Conservation (phyloP, 2,113 vertebrate genomes). For the Eulemur macaco region DNA sequence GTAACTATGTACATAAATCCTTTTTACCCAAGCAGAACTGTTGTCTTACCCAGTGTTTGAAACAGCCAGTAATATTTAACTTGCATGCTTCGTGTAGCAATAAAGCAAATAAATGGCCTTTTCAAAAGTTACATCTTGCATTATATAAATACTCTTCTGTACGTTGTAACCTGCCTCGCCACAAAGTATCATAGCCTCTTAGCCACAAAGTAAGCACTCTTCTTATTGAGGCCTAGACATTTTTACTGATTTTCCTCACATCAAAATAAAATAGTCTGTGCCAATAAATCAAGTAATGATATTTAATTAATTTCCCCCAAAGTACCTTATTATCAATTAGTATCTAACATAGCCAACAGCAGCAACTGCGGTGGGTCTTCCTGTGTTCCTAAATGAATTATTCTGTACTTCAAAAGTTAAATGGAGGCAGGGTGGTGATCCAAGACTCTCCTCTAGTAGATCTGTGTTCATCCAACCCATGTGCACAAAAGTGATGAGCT, state of each 20-base stretch:
- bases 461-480: not conserved
- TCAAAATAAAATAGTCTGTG: constrained; percentile 34
- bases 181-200: not conserved
- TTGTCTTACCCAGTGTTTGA: constrained; percentile 63
- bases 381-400: not conserved
- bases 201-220: constrained; percentile 48
- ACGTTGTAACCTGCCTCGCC: not conserved
- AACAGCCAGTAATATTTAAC: constrained; percentile 74
- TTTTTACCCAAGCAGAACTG: constrained; percentile 38
- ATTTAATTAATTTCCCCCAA: constrained; percentile 47
- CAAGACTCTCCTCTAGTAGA: not conserved
- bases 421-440: not conserved
- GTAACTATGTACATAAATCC: constrained; percentile 70
- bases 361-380: not conserved
- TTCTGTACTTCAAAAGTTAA: not conserved
- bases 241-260: constrained; percentile 63
- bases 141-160: constrained; percentile 64
- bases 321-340: not conserved
- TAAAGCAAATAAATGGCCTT: constrained; percentile 59
- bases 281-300: constrained; percentile 69
- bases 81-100: constrained; percentile 52
- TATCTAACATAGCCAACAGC: not conserved
- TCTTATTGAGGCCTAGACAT: not conserved
- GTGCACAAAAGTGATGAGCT: not conserved
- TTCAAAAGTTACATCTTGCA: constrained; percentile 60